Evolutionary conservation across 1,140 invertebrate genomes (phyloP), one percentile per base, ranked within the genome.

Genomic region (Leptinotarsa defecta): DNA sequence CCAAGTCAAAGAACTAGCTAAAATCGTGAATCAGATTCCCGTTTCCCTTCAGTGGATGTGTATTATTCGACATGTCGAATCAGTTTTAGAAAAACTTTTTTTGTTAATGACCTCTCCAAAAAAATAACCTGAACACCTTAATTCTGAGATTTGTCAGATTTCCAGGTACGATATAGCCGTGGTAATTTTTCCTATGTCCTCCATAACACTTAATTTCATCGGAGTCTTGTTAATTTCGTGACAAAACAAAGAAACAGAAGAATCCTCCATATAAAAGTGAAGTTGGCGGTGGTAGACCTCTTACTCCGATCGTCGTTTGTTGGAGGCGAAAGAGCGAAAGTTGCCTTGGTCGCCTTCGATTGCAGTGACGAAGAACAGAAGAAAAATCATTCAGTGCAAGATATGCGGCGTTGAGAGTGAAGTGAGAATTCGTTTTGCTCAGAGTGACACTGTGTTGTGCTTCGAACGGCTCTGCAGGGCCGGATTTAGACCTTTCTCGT

Each of bases 311-410:
- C n/a, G 24, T 68, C 64, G 27, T 34, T 24, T 24, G 11, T 67
- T 67, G 64, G 24, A 19, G 67, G 67, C 67, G 43, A 68, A 68
- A 68, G 67, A 68, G 67, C 67, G 67, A 68, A 68, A 68, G 67
- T 68, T 48, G 19, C 67, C 67, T 68, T 68, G 52, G 52, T 43
- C 43, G 24, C n/a, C 43, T 68, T 68, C 67, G 43, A 43, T 48
- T 48, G n/a, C 43, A 24, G 4, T 20, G 11, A 20, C 63, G 67
- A 43, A 43, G 24, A 27, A 68, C n/a, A 43, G 43, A 24, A 4
- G 67, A 68, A 43, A 43, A 68, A 43, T 17, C 67, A 34, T 67
- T 67, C 64, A 67, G 64, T 67, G 27, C 64, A 24, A 22, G 27
- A 67, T 34, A 67, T 67, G 67, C 67, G 67, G 24, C 43, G 67